A percentile compares a stretch with the other conserved stretches of the same genome.
Conservation (phyloP, 2,888 invertebrate genomes). For the Caenorhabditis macrosperma region DNA sequence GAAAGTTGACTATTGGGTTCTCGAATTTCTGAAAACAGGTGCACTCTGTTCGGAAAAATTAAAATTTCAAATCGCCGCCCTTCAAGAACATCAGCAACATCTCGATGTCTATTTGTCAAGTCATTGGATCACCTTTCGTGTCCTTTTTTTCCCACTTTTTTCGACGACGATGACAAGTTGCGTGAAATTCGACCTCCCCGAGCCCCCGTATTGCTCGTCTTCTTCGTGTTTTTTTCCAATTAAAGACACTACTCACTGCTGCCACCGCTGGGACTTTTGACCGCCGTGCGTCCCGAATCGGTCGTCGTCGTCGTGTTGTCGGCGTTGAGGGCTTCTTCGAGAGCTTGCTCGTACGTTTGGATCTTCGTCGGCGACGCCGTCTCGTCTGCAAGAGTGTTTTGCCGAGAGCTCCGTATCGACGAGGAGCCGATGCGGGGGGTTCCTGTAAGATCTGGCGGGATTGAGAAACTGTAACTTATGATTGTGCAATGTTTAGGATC, state of each 20-base stretch:
- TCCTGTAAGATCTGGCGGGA: slow-evolving; percentile 8
- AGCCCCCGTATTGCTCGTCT: too few species aligned
- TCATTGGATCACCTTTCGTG: neutral
- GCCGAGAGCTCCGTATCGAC: slow-evolving; percentile 18
- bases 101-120: neutral
- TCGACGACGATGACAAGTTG: neutral
- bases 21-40: too few species aligned
- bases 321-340: slow-evolving; percentile 63
- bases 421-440: slow-evolving; percentile 26
- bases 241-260: too few species aligned
- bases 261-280: neutral
- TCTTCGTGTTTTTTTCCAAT: neutral
- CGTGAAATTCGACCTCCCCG: too few species aligned
- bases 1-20: too few species aligned
- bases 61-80: neutral
- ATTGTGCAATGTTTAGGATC: too few species aligned
- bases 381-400: slow-evolving; percentile 4
- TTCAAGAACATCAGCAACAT: neutral
- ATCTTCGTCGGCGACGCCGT: slow-evolving; percentile 10
- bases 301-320: neutral
- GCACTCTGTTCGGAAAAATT: neutral
- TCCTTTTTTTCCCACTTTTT: neutral
- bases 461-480: too few species aligned
- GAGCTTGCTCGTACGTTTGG: slow-evolving; percentile 66
- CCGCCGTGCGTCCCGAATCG: slow-evolving; percentile 7